Percentiles rank a stretch among this genome's conserved stretches.
These are phyloP conservation scores for Drosophila repletoides DNA, from an alignment of 1,140 invertebrate species.

Conservation along the genomic window DNA sequence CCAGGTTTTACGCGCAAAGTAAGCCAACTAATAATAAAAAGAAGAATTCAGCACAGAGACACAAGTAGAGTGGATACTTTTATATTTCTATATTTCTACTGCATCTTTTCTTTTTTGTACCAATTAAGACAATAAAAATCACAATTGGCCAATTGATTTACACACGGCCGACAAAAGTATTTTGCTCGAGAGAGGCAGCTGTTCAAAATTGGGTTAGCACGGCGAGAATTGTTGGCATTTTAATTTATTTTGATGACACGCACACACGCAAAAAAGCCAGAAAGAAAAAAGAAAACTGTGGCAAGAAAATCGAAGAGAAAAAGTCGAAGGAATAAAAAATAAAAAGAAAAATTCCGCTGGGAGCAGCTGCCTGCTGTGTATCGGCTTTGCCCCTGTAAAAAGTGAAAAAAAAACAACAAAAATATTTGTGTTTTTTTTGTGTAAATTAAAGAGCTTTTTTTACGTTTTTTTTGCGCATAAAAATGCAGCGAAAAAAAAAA, in stretches of 20 bases:
- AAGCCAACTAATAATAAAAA: no score
- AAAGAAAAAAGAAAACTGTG: background rate
- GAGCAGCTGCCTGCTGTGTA: slow-evolving; percentile 14
- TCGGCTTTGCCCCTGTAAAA: background rate
- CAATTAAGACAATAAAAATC: slow-evolving; percentile 47
- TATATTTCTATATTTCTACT: no score
- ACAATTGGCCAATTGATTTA: slow-evolving; percentile 29
- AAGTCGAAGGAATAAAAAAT: slow-evolving; percentile 6
- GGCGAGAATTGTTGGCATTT: slow-evolving; percentile 39
- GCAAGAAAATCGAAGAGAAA: slow-evolving; percentile 17
- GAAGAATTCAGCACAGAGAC: no score
- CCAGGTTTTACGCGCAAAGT: no score
- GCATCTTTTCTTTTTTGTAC: no score
- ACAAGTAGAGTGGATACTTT: no score
- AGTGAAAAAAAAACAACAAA: background rate
- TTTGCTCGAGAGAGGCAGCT: background rate
- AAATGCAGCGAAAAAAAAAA: background rate
- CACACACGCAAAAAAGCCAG: slow-evolving; percentile 6
- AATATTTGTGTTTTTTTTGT: slow-evolving; percentile 27
- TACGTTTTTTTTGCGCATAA: no score
- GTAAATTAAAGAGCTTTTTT: no score
- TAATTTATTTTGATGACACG: slow-evolving; percentile 49
- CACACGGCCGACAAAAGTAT: background rate
- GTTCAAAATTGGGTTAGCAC: slow-evolving; percentile 57
- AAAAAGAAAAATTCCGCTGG: slow-evolving; percentile 11